Evolutionary conservation across 2,113 vertebrate genomes (phyloP), one percentile per base, ranked within the genome.

Genomic region (Anoplopoma fimbria): DNA sequence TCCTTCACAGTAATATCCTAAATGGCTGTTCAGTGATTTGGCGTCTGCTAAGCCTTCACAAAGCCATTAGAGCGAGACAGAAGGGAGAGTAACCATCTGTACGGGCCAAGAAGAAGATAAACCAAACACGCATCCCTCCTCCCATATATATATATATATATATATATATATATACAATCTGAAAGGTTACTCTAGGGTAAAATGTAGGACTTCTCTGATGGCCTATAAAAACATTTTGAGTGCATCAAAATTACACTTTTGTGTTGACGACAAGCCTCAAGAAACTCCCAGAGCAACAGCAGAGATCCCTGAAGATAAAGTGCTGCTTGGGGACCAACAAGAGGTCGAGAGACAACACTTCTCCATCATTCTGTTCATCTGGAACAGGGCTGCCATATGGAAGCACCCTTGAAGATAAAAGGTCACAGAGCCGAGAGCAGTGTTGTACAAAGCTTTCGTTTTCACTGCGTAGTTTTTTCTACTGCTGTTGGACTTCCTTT

Each of bases 311-410:
- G 64, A n/a, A 36, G 65, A 80, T 36, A 29, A 77, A 75, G 74
- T 60, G 47, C 33, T 61, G 57, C 40, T 42, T 5, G 1, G 10
- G 63, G 69, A 65, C 4, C 49, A 42, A 40, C 19, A 71, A 40
- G 49, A 65, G 29, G 68, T 34, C 10, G 1, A 64, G 21, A 67
- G 69, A 64, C 47, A 62, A 40, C 83, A 73, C 53, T 36, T 31
- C 47, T 9, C 69, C 57, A 77, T 82, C 79, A 61, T 36, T 40
- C 9, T 29, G 63, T 23, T 58, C 15, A 64, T 69, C 62, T 31
- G 34, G 0, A 8, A 57, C 38, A 15, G 3, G 13, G 17, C 36
- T 47, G 29, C 6, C 68, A 38, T 29, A 15, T 31, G 0, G 29
- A 75, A 33, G 31, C 49, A 17, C 40, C 55, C 45, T 14, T 34